Base-by-base conservation (phyloP, 2,888 invertebrate genomes). In the Andrena praecox region DNA sequence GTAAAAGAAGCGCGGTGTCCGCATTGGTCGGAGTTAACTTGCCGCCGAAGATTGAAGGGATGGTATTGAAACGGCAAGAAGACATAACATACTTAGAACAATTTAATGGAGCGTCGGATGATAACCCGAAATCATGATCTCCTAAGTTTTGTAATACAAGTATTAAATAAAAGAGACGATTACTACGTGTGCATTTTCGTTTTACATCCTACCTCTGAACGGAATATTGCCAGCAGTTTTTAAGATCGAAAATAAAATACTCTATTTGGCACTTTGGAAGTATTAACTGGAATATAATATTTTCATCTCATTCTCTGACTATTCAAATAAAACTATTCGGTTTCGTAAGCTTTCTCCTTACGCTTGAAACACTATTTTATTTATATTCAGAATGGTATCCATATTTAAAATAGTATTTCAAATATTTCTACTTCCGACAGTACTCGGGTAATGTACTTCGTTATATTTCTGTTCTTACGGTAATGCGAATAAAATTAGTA, bases 11-110 rank as follows among this genome's bases (percentile, higher is more conserved):
- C 56, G 80, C 84, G 27, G n/a, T 90, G 3, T 68, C 89, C 1
- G 69, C 67, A 63, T 79, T 93, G 20, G 75, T 86, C 50, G 93
- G 93, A 3, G 10, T 90, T 0, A n/a, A 80, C 8, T 85, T 93
- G 20, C 82, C 89, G 20, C 7, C 5, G 0, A 27, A 52, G 8
- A 12, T 86, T 20, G 90, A 91, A 20, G 84, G 84, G 31, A 16
- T 73, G 8, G 1, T 90, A 10, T 35, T 90, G 56, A 5, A 76
- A 12, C 80, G 89, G 62, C 31, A 86, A 68, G 24, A 12, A 35
- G 7, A 29, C 10, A 73, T 74, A 64, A 2, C 16, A 60, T 60
- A 48, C 8, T 8, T 78, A 16, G 48, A 79, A 5, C 10, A 60
- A 16, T 12, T 66, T 60, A 5, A 20, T 50, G 59, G 7, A 24